Evolutionary conservation across 2,888 invertebrate species (phyloP).

Genomic region (Lasioglossum marginatum): DNA sequence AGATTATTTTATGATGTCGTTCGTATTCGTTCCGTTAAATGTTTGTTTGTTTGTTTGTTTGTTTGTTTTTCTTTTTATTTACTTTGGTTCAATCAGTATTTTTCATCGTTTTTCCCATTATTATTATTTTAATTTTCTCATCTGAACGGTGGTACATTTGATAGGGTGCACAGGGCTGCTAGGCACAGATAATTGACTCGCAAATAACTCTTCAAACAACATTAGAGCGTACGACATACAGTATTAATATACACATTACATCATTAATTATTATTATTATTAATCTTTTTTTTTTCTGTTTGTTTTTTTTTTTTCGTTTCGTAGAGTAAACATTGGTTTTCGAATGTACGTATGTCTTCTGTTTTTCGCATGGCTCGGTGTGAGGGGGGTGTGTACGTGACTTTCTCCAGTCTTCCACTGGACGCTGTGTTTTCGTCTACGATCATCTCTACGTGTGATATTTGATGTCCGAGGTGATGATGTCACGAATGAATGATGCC

Average conservation of each 20-base stretch:
- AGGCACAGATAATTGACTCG: slow-evolving; percentile 89
- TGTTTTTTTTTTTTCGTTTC: slow-evolving; percentile 65
- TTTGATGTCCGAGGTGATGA: slow-evolving; percentile 71
- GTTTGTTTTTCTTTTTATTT: slow-evolving; percentile 35
- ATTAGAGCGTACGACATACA: slow-evolving; percentile 85
- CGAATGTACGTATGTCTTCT: slow-evolving; percentile 52
- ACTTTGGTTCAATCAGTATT: slow-evolving; percentile 64
- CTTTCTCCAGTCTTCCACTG: slow-evolving; percentile 30
- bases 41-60: background rate
- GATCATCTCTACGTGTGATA: slow-evolving; percentile 70
- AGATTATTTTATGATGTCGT: slow-evolving; percentile 18
- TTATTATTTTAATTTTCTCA: slow-evolving; percentile 71
- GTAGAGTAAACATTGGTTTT: slow-evolving; percentile 65
- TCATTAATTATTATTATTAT: slow-evolving; percentile 65
- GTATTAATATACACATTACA: slow-evolving; percentile 82
- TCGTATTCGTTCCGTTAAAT: slow-evolving; percentile 39
- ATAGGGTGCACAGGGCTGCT: slow-evolving; percentile 85
- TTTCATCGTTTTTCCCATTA: slow-evolving; percentile 65
- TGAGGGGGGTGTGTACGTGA: slow-evolving; percentile 23
- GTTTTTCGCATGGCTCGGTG: slow-evolving; percentile 46
- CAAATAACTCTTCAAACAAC: slow-evolving; percentile 86
- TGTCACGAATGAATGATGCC: slow-evolving; percentile 56
- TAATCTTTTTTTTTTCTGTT: slow-evolving; percentile 61
- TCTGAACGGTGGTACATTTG: slow-evolving; percentile 84
- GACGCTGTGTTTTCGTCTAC: slow-evolving; percentile 45